phyloP scores from a whole-genome alignment of 2,797 vertebrate species.

The Phaenicophaeus curvirostris region DNA sequence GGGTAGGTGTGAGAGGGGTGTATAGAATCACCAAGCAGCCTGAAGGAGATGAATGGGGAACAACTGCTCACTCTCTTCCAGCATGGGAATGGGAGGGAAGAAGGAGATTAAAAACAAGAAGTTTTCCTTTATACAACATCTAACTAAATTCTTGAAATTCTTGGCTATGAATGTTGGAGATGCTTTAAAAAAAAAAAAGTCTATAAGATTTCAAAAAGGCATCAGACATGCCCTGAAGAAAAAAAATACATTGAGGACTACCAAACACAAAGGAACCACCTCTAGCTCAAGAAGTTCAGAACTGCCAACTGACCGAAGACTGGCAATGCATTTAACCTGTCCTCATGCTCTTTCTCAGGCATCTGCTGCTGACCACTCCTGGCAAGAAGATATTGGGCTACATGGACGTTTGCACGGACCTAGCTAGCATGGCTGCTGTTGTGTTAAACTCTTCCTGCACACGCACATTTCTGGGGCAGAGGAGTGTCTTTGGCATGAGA shows the following conservation, averaged over 20 bases:
- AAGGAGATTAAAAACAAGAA: background rate
- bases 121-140: background rate
- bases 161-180: background rate
- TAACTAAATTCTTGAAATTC: background rate
- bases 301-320: background rate
- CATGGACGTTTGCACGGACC: background rate
- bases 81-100: background rate
- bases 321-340: background rate
- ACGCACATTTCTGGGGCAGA: background rate
- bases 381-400: background rate
- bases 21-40: background rate
- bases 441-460: background rate
- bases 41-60: background rate
- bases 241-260: background rate
- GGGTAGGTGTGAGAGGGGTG: background rate
- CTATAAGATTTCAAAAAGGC: background rate
- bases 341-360: background rate
- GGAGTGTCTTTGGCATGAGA: background rate
- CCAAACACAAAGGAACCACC: background rate
- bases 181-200: background rate
- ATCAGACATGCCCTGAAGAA: background rate
- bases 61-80: background rate
- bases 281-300: background rate
- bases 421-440: background rate
- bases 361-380: background rate